Base-by-base conservation (phyloP, 2,888 invertebrate species). In the Rhynchonema sp. region DNA sequence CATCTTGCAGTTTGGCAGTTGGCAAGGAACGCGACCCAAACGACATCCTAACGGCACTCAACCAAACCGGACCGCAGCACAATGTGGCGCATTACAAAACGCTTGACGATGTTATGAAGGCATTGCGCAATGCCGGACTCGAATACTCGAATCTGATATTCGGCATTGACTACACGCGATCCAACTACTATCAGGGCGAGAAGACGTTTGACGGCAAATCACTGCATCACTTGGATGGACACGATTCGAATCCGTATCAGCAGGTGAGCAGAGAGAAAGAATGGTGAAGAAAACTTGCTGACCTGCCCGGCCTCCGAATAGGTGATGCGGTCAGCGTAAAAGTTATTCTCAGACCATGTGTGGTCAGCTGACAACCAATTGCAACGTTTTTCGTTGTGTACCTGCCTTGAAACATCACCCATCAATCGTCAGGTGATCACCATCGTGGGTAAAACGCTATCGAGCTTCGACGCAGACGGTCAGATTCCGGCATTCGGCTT, bases 151-250 rank as follows among this genome's bases (percentile, higher is more conserved):
- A 72, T 60, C 63, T 72, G 60, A 72, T 72, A 38, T 72, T 72
- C 62, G 72, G 78, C 1, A 73, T 79, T 46, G 79, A 79, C 67
- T 79, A 78, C 68, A 78, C 78, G 2, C 76, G 78, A 23, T 77
- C 76, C 63, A 79, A 79, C 63, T 76, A 77, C 65, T 78, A 78
- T 74, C 77, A 77, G 66, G 79, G 79, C 46, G 67, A 77, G 57
- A 73, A 73, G 61, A 77, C 76, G 20, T 79, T 77, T 66, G 70
- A 69, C 60, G 74, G 75, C 52, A 69, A 73, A 60, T 71, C 74
- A 60, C 70, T 79, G 57, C 74, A 78, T 65, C 69, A 72, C 59
- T 64, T 76, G 2, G 61, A 67, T 46, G 69, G 71, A 6, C 67
- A 68, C 1, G 68, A 70, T 29, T 62, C 64, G 60, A 78, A 79